Evolutionary conservation across 2,113 vertebrate species (phyloP).

Genomic region (Pao palembangensis): DNA sequence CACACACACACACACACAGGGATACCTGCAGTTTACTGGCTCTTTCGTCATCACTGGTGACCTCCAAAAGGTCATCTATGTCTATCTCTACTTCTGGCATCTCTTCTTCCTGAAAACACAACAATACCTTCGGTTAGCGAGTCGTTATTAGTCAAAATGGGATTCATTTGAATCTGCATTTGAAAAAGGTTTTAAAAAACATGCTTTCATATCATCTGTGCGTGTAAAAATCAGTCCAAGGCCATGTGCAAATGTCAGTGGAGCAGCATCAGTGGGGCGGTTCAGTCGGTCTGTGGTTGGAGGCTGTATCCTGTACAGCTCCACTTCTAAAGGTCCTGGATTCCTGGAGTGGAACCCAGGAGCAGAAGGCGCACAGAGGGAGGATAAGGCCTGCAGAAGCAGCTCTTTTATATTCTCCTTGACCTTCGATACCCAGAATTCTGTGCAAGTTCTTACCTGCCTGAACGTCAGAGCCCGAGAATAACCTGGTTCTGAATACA

Average conservation of each 20-base stretch:
- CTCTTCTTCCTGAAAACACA: constrained; percentile 88
- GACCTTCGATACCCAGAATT: too few relatives aligned
- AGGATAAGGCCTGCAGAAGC: constrained; percentile 34
- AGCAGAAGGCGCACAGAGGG: constrained; percentile 43
- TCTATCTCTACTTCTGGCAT: constrained; percentile 99
- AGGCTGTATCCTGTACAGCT: constrained; percentile 35
- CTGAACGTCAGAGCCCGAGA: too few relatives aligned
- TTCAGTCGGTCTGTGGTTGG: constrained; percentile 34
- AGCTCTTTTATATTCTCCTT: not conserved
- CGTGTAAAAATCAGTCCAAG: not conserved
- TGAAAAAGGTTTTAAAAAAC: not conserved
- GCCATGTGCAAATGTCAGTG: constrained; percentile 46
- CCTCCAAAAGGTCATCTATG: constrained; percentile 94
- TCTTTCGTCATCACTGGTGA: constrained; percentile 90
- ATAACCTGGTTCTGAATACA: too few relatives aligned
- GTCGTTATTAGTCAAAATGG: not conserved
- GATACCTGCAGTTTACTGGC: constrained; percentile 89
- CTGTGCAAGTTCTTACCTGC: too few relatives aligned
- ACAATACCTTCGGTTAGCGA: constrained; percentile 12
- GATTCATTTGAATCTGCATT: not conserved
- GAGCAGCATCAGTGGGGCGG: constrained; percentile 10
- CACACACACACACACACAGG: constrained; percentile 4
- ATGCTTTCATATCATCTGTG: not conserved
- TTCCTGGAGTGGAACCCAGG: constrained; percentile 14
- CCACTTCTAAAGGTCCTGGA: constrained; percentile 56